These are phyloP conservation scores for Taenaris catops DNA, from an alignment of 2,888 invertebrate species.

Conservation along the genomic window DNA sequence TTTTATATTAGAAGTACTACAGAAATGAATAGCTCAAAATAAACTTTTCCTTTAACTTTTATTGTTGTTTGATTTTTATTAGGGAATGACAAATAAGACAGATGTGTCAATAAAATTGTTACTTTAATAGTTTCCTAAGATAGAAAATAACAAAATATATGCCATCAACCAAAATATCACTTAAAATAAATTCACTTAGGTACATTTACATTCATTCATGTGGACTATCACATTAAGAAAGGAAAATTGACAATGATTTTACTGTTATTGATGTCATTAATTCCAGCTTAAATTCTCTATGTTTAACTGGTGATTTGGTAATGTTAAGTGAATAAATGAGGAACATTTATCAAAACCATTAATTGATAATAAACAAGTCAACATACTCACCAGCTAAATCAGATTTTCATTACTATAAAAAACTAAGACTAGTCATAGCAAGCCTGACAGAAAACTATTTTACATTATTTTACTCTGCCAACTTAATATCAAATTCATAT, in stretches of 20 bases:
- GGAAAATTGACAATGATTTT: conserved; percentile 41
- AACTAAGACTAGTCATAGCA: conserved; percentile 25
- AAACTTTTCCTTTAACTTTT: conserved; percentile 21
- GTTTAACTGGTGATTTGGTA: too few species aligned
- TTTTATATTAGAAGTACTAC: conserved; percentile 83
- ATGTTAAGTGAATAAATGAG: too few species aligned
- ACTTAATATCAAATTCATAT: conserved; percentile 8
- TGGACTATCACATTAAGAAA: conserved; percentile 63
- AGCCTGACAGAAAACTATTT: conserved; percentile 13
- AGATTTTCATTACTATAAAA: conserved; percentile 16
- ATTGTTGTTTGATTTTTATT: conserved; percentile 14
- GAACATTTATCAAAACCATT: too few species aligned
- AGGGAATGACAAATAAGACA: conserved; percentile 39
- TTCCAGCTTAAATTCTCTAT: conserved; percentile 23
- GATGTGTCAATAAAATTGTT: conserved; percentile 47
- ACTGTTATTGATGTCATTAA: conserved; percentile 16
- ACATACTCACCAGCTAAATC: too few species aligned
- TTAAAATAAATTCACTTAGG: conserved; percentile 45
- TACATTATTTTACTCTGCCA: conserved; percentile 13
- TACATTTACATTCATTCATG: conserved; percentile 31
- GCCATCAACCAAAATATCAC: conserved; percentile 69
- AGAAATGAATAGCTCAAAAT: conserved; percentile 34
- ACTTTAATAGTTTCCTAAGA: conserved; percentile 55
- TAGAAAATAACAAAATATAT: conserved; percentile 68
- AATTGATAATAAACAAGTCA: too few species aligned